Percentiles rank a stretch among this genome's conserved stretches.
Conservation (phyloP, 2,888 invertebrate species). For the Spicauda simplicius region DNA sequence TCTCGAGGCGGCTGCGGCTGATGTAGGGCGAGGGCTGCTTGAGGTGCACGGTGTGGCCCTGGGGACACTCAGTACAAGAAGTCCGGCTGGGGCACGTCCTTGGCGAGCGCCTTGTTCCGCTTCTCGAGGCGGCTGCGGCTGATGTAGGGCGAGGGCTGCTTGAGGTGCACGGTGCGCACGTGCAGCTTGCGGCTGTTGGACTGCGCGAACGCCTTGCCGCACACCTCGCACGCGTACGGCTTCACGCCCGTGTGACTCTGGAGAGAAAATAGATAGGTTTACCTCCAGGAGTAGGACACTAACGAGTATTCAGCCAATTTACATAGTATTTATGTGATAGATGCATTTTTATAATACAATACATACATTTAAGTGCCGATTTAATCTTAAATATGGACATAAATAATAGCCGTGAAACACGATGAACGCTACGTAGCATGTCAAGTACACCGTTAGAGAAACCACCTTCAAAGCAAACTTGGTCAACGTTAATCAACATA, state of each 20-base stretch:
- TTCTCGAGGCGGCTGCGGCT: slow-evolving; percentile 53
- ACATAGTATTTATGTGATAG: too few relatives aligned
- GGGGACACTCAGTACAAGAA: slow-evolving; percentile 6
- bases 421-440: too few relatives aligned
- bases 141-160: slow-evolving; percentile 61
- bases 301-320: too few relatives aligned
- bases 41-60: slow-evolving; percentile 57
- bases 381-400: too few relatives aligned
- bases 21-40: slow-evolving; percentile 62
- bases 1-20: slow-evolving; percentile 52
- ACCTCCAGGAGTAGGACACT: too few relatives aligned
- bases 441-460: too few relatives aligned
- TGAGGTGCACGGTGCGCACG: slow-evolving; percentile 62
- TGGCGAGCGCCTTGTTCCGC: slow-evolving; percentile 38
- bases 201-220: slow-evolving; percentile 69
- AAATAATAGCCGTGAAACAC: too few relatives aligned
- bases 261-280: too few relatives aligned
- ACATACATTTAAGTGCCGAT: too few relatives aligned
- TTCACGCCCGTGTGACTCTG: slow-evolving; percentile 68
- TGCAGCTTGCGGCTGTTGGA: slow-evolving; percentile 68
- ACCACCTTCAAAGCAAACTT: too few relatives aligned
- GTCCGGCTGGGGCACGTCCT: slow-evolving; percentile 27
- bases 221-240: slow-evolving; percentile 70
- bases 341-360: too few relatives aligned
- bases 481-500: too few relatives aligned